These are phyloP conservation scores for Trachelus troglodyta DNA, from an alignment of 2,888 invertebrate species.

Conservation along the genomic window DNA sequence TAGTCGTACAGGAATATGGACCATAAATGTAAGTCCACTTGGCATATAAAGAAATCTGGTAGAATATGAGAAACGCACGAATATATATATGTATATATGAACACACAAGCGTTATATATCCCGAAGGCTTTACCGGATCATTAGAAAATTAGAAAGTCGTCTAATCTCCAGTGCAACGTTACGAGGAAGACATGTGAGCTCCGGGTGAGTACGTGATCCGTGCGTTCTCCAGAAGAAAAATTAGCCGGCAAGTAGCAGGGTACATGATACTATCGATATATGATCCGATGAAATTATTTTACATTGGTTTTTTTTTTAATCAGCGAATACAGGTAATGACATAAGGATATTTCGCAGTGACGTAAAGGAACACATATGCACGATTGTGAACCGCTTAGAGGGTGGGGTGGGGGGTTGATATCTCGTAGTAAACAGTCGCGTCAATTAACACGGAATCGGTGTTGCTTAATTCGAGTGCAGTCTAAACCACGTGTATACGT, in stretches of 20 bases:
- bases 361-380: not conserved
- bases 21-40: not conserved
- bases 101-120: not conserved
- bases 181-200: not conserved
- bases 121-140: not conserved
- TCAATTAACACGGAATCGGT: constrained; percentile 34
- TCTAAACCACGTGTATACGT: constrained; percentile 5
- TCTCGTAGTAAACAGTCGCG: not conserved
- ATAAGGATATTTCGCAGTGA: not conserved
- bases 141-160: not conserved
- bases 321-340: too few species aligned
- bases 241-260: not conserved
- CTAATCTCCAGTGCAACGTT: not conserved
- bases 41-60: not conserved
- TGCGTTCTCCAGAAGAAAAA: not conserved
- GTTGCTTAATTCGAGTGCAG: constrained; percentile 23
- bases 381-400: too few species aligned
- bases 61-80: not conserved
- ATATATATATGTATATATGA: not conserved
- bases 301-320: too few species aligned
- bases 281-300: too few species aligned
- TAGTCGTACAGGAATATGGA: not conserved
- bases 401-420: not conserved
- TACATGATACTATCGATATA: not conserved
- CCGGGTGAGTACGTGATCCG: not conserved